Conservation (phyloP, 2,797 vertebrate species). For the Rhincodon typus region DNA sequence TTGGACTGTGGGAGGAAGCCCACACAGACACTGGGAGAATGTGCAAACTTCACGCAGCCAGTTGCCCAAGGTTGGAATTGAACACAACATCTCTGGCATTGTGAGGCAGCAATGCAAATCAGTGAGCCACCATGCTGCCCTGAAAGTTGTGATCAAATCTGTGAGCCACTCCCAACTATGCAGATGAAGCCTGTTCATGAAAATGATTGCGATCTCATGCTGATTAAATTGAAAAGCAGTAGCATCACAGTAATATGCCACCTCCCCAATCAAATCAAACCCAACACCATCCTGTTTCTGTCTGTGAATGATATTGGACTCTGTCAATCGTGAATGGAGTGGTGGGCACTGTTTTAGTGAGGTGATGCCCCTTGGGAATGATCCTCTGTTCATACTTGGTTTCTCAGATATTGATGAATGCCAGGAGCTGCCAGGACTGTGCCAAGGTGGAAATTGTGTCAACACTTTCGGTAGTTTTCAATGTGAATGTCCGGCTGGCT, state of each 20-base stretch:
- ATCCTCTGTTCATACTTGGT: constrained; percentile 36
- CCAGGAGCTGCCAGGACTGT: constrained; percentile 72
- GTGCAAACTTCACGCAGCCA: too few relatives aligned
- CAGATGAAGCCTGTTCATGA: not conserved
- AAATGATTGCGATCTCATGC: not conserved
- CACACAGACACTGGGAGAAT: too few relatives aligned
- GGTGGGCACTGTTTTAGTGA: not conserved
- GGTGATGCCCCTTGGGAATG: not conserved
- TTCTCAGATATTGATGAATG: constrained; percentile 74
- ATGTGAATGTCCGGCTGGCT: constrained; percentile 70
- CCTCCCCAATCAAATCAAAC: not conserved
- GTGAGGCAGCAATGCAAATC: too few relatives aligned
- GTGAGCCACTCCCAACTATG: not conserved
- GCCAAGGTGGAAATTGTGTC: constrained; percentile 73
- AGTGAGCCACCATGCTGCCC: too few relatives aligned
- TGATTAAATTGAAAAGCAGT: not conserved
- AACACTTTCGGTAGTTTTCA: constrained; percentile 77
- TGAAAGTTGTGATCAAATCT: not conserved
- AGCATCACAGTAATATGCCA: not conserved
- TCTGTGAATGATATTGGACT: not conserved
- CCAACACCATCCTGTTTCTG: not conserved
- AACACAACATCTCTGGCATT: too few relatives aligned
- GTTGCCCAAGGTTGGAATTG: too few relatives aligned
- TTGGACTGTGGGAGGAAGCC: too few relatives aligned
- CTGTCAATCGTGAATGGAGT: too few relatives aligned